Conservation (phyloP, 2,797 vertebrate genomes). For the Oreonectes daqikongensis region DNA sequence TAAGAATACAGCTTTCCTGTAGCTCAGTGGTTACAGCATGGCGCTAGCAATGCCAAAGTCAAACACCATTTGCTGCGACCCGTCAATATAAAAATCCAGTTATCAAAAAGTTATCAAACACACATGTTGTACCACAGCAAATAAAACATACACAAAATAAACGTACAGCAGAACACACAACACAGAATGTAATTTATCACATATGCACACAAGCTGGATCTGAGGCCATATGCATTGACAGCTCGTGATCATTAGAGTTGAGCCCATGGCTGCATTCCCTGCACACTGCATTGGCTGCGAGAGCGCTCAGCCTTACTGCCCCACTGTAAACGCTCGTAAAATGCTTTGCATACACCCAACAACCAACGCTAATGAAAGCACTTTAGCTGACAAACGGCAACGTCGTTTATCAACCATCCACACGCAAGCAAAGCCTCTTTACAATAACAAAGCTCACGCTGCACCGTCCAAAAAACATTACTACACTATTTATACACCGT, state of each 20-base stretch:
- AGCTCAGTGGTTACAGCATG: too few species aligned
- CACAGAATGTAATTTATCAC: conserved; percentile 1
- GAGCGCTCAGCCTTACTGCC: conserved; percentile 14
- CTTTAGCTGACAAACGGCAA: conserved; percentile 65
- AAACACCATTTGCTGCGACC: too few species aligned
- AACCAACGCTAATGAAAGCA: conserved; percentile 63
- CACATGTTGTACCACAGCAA: too few species aligned
- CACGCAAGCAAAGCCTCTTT: conserved; percentile 45
- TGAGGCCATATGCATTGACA: conserved; percentile 21
- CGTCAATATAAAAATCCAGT: too few species aligned
- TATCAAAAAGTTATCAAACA: too few species aligned
- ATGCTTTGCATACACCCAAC: conserved; percentile 44
- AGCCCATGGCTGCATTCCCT: conserved; percentile 30
- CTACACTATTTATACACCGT: conserved; percentile 38
- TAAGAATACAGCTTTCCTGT: too few species aligned
- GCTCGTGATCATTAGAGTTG: conserved; percentile 43
- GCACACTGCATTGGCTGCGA: conserved; percentile 22
- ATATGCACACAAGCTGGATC: conserved; percentile 24
- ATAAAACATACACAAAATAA: conserved; percentile 15
- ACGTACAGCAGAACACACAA: conserved; percentile 5
- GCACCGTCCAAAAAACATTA: conserved; percentile 44
- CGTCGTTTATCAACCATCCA: conserved; percentile 63
- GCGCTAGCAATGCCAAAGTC: too few species aligned
- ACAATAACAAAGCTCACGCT: conserved; percentile 35
- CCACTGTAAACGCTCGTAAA: conserved; percentile 53